These are phyloP conservation scores for Drosophila nannoptera DNA, from an alignment of 1,140 invertebrate species.

Conservation along the genomic window DNA sequence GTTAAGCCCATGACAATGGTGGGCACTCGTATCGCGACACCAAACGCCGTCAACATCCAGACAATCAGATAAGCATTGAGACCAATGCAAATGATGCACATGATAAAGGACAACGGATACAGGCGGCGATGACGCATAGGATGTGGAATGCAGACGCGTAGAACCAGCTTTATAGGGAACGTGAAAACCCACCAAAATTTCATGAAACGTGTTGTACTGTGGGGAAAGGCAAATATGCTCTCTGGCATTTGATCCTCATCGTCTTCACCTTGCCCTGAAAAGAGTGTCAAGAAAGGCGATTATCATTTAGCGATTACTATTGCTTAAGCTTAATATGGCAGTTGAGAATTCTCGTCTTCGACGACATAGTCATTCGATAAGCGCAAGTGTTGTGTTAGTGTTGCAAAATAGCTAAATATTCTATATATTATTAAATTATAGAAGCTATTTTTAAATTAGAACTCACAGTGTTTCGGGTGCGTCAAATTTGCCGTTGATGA, in stretches of 20 bases:
- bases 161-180: conserved; percentile 85
- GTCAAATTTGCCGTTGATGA: conserved; percentile 71
- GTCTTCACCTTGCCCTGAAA: conserved; percentile 62
- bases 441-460: too few species aligned
- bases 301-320: too few species aligned
- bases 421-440: too few species aligned
- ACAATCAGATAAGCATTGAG: conserved; percentile 90
- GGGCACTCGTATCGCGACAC: conserved; percentile 87
- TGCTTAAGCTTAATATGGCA: too few species aligned
- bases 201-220: conserved; percentile 56
- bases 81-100: conserved; percentile 93
- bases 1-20: conserved; percentile 95
- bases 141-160: conserved; percentile 88
- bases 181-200: conserved; percentile 86
- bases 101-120: conserved; percentile 89
- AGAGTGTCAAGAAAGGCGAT: neutral
- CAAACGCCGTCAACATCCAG: conserved; percentile 95
- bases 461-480: conserved; percentile 72
- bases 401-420: too few species aligned
- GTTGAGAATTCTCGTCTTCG: neutral
- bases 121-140: conserved; percentile 84
- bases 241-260: conserved; percentile 47
- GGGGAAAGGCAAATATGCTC: conserved; percentile 62
- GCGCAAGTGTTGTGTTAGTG: too few species aligned
- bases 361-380: neutral